These are phyloP conservation scores for Nesogale talazaci DNA, from an alignment of 2,113 vertebrate genomes.

Conservation along the genomic window DNA sequence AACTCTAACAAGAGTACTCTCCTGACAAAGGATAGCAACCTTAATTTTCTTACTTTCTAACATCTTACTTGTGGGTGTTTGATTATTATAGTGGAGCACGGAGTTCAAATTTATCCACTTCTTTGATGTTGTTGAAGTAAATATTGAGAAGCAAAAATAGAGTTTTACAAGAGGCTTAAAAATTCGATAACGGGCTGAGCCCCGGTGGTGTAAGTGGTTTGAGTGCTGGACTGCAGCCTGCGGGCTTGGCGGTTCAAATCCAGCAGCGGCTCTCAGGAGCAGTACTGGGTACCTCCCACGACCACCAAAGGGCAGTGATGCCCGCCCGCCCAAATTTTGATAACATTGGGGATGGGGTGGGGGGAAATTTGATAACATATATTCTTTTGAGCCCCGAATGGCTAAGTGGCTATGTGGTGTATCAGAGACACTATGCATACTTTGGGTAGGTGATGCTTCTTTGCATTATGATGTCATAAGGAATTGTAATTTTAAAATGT, in stretches of 20 bases:
- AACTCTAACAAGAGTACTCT: conserved; percentile 13
- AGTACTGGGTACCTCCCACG: too few relatives aligned
- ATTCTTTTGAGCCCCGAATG: conserved; percentile 33
- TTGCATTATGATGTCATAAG: conserved; percentile 14
- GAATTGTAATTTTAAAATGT: conserved; percentile 31
- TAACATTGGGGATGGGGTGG: too few relatives aligned
- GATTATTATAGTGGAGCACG: not conserved
- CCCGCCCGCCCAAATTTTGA: too few relatives aligned
- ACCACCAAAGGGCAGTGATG: too few relatives aligned
- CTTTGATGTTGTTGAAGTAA: not conserved
- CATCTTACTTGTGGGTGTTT: conserved; percentile 5
- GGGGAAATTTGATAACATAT: not conserved
- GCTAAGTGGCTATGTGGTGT: not conserved
- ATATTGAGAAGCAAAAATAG: conserved; percentile 19
- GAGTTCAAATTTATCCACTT: not conserved
- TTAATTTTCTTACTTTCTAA: not conserved
- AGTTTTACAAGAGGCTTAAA: conserved; percentile 24
- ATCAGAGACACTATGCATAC: not conserved
- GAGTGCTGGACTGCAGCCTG: too few relatives aligned
- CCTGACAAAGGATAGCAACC: conserved; percentile 22
- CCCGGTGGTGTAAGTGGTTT: too few relatives aligned
- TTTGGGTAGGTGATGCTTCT: not conserved
- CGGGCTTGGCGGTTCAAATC: too few relatives aligned
- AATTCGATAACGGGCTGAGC: not conserved
- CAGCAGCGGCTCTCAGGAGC: too few relatives aligned